phyloP scores from a whole-genome alignment of 2,113 vertebrate genomes.

The Indicator indicator region DNA sequence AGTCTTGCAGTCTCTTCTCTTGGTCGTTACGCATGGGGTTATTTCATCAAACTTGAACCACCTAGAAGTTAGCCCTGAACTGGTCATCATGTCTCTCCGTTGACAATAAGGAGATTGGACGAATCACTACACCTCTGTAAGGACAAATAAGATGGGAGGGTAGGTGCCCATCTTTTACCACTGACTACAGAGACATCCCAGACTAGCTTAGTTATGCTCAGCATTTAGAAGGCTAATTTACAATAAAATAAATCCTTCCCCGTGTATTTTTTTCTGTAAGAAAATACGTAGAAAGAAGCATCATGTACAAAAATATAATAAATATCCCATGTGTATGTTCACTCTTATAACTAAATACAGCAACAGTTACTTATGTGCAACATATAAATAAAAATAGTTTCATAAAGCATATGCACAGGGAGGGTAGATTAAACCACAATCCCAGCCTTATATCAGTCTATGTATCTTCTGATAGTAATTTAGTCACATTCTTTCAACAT shows the following conservation, averaged over 20 bases:
- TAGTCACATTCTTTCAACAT: background rate
- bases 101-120: background rate
- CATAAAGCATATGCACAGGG: background rate
- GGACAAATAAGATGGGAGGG: background rate
- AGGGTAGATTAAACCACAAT: background rate
- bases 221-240: background rate
- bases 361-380: background rate
- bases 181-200: background rate
- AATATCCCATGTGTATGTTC: rapidly evolving
- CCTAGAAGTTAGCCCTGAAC: background rate
- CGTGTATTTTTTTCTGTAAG: background rate
- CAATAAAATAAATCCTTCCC: background rate
- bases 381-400: background rate
- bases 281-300: background rate
- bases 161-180: background rate
- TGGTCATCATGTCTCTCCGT: background rate
- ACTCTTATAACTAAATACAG: background rate
- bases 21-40: slow-evolving; percentile 6
- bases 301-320: background rate
- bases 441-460: background rate
- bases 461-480: background rate
- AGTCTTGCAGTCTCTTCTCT: background rate
- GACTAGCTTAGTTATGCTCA: background rate
- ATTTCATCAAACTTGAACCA: slow-evolving; percentile 22
- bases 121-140: background rate